Conservation (phyloP, 2,888 invertebrate species). For the Polymixis lichenea region DNA sequence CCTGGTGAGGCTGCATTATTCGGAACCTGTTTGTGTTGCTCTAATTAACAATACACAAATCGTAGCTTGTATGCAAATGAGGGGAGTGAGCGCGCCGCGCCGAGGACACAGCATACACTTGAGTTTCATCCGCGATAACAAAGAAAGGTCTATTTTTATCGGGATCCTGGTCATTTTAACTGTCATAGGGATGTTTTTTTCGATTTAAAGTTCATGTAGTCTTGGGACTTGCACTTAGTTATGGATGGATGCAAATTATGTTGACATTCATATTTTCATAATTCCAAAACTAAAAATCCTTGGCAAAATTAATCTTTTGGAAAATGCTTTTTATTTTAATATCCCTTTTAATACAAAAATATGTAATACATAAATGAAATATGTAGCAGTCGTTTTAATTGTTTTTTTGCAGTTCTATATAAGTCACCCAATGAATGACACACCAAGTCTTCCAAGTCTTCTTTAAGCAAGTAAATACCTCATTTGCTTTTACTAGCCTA, state of each 20-base stretch:
- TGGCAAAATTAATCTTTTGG: too few species aligned
- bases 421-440: not conserved
- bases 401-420: not conserved
- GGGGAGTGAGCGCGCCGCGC: constrained; percentile 71
- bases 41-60: constrained; percentile 91
- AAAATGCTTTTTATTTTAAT: too few species aligned
- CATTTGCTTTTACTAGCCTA: constrained; percentile 24
- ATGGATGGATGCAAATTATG: not conserved
- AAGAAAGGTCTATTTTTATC: constrained; percentile 74
- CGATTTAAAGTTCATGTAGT: constrained; percentile 27
- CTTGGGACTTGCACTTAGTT: constrained; percentile 43
- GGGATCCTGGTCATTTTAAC: constrained; percentile 69
- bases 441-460: not conserved
- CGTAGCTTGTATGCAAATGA: constrained; percentile 90
- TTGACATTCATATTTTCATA: not conserved
- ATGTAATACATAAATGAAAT: too few species aligned
- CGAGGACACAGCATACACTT: constrained; percentile 64
- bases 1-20: constrained; percentile 77
- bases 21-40: constrained; percentile 88
- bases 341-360: too few species aligned
- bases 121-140: constrained; percentile 74
- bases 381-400: not conserved
- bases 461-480: constrained; percentile 1
- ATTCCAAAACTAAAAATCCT: not conserved
- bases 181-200: constrained; percentile 62